Conservation (phyloP, 2,113 vertebrate species). For the Urocolius indicus region DNA sequence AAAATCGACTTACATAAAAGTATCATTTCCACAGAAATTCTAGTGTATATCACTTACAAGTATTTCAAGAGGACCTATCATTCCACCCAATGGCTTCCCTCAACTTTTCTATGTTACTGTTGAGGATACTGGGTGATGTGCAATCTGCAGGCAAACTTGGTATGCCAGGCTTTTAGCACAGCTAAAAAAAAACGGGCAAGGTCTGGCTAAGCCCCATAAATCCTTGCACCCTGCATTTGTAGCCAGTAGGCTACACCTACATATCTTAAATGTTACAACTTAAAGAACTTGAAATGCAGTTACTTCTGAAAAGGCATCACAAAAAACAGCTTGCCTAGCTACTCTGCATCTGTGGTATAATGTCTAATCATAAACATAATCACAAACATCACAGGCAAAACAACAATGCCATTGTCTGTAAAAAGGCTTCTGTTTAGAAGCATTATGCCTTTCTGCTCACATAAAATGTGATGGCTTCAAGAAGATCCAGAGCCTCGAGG, state of each 20-base stretch:
- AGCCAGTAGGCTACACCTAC: background rate
- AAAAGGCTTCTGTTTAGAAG: background rate
- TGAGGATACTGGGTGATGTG: background rate
- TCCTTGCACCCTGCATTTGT: background rate
- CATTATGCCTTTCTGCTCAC: background rate
- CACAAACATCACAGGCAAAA: background rate
- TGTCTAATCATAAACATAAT: background rate
- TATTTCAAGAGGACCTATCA: background rate
- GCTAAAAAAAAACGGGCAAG: background rate
- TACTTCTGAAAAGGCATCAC: background rate
- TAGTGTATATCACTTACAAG: background rate
- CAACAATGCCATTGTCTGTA: background rate
- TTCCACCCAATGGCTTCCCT: background rate
- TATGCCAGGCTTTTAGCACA: background rate
- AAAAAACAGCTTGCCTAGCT: background rate
- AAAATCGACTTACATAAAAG: background rate
- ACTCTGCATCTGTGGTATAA: background rate
- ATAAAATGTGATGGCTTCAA: background rate
- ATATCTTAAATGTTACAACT: background rate
- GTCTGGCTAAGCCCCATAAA: background rate
- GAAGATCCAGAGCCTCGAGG: background rate
- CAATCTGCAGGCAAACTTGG: background rate
- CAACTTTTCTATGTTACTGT: background rate
- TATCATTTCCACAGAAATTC: background rate
- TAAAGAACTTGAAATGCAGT: background rate